phyloP scores from a whole-genome alignment of 1,140 invertebrate species.

The Brachionus sp. region DNA sequence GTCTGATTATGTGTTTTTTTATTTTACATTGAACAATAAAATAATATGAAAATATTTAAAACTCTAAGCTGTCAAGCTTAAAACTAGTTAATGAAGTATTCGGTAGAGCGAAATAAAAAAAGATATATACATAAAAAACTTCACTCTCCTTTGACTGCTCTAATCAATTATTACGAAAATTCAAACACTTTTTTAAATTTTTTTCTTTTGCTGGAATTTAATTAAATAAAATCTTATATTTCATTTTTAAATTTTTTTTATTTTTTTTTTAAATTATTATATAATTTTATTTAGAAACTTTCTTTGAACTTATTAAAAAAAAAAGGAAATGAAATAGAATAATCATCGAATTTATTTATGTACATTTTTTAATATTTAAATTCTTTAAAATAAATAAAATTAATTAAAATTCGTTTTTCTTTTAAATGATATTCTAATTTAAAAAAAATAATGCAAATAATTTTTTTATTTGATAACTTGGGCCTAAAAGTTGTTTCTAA shows the following conservation, averaged over 20 bases:
- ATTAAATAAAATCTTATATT: conserved; percentile 28
- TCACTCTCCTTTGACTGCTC: neutral
- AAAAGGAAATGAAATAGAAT: neutral
- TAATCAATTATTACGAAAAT: conserved; percentile 29
- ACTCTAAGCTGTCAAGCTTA: neutral
- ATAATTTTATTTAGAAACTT: conserved; percentile 21
- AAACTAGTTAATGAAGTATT: conserved; percentile 7
- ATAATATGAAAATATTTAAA: neutral
- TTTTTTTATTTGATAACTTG: neutral
- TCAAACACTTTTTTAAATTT: neutral
- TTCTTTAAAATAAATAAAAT: conserved; percentile 24
- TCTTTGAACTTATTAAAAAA: neutral
- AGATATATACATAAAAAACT: neutral
- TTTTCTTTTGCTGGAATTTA: conserved; percentile 32
- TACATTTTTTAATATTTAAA: conserved; percentile 21
- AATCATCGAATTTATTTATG: conserved; percentile 15
- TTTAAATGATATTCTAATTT: neutral
- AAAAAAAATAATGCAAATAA: neutral
- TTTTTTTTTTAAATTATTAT: neutral
- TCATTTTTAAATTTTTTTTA: conserved; percentile 8
- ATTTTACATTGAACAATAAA: conserved; percentile 14
- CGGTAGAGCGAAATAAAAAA: conserved; percentile 24
- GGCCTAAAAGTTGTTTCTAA: neutral
- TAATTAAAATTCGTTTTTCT: neutral
- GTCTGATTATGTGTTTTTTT: neutral